Conservation (phyloP, 2,113 vertebrate species). For the Coturnix japonica region DNA sequence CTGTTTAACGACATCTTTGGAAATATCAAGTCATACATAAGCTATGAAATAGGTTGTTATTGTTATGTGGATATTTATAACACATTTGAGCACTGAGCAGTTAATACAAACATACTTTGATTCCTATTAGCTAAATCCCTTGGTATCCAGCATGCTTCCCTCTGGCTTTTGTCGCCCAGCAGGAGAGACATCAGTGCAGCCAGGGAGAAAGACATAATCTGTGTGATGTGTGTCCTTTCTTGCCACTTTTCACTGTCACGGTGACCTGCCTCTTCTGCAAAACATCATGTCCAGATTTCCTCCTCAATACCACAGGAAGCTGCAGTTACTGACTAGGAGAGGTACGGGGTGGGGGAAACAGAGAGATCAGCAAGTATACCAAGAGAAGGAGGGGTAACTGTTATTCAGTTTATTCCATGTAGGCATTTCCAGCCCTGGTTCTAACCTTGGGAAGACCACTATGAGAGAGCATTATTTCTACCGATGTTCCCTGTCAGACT, state of each 20-base stretch:
- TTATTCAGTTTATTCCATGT: not conserved
- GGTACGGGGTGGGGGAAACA: not conserved
- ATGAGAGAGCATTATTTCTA: not conserved
- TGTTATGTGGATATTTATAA: constrained; percentile 43
- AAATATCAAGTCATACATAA: constrained; percentile 31
- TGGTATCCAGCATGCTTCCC: not conserved
- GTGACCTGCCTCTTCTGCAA: not conserved
- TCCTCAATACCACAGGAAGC: not conserved
- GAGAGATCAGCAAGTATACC: not conserved
- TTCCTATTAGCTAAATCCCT: not conserved
- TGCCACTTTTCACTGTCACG: not conserved
- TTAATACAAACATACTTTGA: not conserved
- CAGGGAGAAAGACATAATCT: not conserved
- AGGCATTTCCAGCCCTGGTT: not conserved
- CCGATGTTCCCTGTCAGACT: not conserved
- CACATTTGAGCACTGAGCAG: not conserved
- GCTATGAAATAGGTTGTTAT: constrained; percentile 38
- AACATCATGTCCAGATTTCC: not conserved
- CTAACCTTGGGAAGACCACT: not conserved
- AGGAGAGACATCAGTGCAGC: not conserved
- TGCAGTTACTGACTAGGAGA: not conserved
- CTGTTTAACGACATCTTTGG: constrained; percentile 1
- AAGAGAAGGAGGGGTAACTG: not conserved
- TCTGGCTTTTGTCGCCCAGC: not conserved
- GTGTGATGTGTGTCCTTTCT: not conserved